phyloP scores from a whole-genome alignment of 1,140 invertebrate species.

The Brachionus asplanchnoidis region DNA sequence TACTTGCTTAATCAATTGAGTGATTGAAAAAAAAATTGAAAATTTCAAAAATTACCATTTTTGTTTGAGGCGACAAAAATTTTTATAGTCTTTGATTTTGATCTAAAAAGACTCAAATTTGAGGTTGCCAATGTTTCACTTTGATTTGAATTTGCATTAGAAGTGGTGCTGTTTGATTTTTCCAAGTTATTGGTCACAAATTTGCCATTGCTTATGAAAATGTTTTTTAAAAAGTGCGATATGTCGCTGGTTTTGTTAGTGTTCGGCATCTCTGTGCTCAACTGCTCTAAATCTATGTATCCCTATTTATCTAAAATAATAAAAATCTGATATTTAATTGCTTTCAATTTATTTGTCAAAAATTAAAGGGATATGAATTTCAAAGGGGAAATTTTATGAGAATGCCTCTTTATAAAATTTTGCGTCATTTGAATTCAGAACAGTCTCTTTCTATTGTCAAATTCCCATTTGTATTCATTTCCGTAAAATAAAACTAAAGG shows the following conservation, averaged over 20 bases:
- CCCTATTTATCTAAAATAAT: background rate
- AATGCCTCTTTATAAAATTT: background rate
- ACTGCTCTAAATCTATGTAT: background rate
- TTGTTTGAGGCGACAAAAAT: conserved; percentile 16
- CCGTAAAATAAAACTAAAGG: background rate
- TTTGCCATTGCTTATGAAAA: background rate
- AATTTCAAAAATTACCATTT: conserved; percentile 19
- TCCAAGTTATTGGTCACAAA: background rate
- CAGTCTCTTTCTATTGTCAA: background rate
- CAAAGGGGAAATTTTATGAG: background rate
- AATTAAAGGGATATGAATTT: background rate
- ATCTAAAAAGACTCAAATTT: background rate
- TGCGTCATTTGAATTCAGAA: background rate
- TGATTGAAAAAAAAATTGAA: background rate
- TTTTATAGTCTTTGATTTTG: conserved; percentile 9
- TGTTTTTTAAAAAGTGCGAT: background rate
- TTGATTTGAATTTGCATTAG: background rate
- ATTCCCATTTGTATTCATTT: background rate
- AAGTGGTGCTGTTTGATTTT: background rate
- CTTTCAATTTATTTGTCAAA: background rate
- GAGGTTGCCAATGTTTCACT: background rate
- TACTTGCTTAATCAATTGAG: background rate
- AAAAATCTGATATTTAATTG: background rate
- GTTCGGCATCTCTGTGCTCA: background rate
- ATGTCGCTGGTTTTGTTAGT: background rate